Evolutionary conservation across 2,113 vertebrate genomes (phyloP), one percentile per base, ranked within the genome.

Genomic region (Carlito syrichta): DNA sequence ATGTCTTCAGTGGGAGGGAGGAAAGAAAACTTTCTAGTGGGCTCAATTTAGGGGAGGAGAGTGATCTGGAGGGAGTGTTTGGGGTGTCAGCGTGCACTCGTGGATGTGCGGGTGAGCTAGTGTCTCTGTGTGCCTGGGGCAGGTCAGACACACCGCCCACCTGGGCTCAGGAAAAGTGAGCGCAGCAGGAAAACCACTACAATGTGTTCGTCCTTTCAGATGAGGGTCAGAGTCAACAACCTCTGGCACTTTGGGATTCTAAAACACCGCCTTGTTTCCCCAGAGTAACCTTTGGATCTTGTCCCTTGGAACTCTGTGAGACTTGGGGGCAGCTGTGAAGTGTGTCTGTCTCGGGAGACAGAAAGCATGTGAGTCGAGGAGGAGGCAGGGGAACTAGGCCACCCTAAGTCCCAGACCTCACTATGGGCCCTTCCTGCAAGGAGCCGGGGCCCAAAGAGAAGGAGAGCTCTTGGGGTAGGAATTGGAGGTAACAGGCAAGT

Each of bases 21-120:
- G 63, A 94, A 96, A 92, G 88, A 78, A 94, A 96, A 97, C 96
- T 96, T 92, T 89, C 93, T 96, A 89, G 79, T 86, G 50, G 48
- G 38, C 71, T 89, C 48, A 40, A 58, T 66, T 52, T 50, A 84
- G 66, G 91, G 56, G 84, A 76, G 83, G 54, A 89, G 50, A 52
- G 73, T 9, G 0, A 52, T 89, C 38, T 66, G 94, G 35, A 56
- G 92, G 62, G 87, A 43, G 60, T 16, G 23, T 45, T n/a, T n/a
- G 4, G 22, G 45, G 52, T 2, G 48, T 13, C 25, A 20, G 25
- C 35, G 4, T 3, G 1, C 5, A 43, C 0, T 0, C 0, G 0
- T 50, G 45, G 50, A 11, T 14, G n/a, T 22, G 6, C 30, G 20
- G 52, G 12, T 20, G 3, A 50, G 4, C 19, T 25, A 10, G 35